Percentiles rank a stretch among this genome's conserved stretches.
Evolutionary conservation across 1,140 invertebrate genomes (phyloP).

Genomic region (Eulimnadia texana): DNA sequence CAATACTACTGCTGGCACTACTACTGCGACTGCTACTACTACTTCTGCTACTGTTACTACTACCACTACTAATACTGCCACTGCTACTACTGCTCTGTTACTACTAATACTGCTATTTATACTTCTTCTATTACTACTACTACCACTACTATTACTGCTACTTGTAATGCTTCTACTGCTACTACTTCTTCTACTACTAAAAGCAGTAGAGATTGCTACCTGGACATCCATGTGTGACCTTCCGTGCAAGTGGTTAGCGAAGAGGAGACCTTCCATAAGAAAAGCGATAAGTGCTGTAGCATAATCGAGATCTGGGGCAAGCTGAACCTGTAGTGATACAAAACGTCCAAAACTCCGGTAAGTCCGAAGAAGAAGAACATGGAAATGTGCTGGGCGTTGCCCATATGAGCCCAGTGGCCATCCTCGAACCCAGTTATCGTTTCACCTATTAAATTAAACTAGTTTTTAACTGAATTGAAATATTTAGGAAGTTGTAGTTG

Average conservation of each 20-base stretch:
- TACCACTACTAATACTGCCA: neutral
- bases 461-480: neutral
- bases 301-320: slow-evolving; percentile 33
- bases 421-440: slow-evolving; percentile 30
- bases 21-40: too few species aligned
- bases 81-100: too few species aligned
- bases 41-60: too few species aligned
- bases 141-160: neutral
- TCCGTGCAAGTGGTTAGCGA: slow-evolving; percentile 37
- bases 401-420: slow-evolving; percentile 28
- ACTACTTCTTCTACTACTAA: neutral
- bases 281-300: slow-evolving; percentile 29
- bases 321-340: slow-evolving; percentile 27
- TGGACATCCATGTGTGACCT: slow-evolving; percentile 31
- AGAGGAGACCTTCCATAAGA: slow-evolving; percentile 33
- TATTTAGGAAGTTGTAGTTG: neutral
- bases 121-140: too few species aligned
- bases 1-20: neutral
- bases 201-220: slow-evolving; percentile 19
- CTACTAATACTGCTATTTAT: too few species aligned
- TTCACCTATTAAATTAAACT: slow-evolving; percentile 23
- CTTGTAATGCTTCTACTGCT: neutral
- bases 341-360: slow-evolving; percentile 31
- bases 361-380: slow-evolving; percentile 40
- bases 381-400: slow-evolving; percentile 37